Evolutionary conservation across 2,797 vertebrate species (phyloP).

Genomic region (Synanceia verrucosa): DNA sequence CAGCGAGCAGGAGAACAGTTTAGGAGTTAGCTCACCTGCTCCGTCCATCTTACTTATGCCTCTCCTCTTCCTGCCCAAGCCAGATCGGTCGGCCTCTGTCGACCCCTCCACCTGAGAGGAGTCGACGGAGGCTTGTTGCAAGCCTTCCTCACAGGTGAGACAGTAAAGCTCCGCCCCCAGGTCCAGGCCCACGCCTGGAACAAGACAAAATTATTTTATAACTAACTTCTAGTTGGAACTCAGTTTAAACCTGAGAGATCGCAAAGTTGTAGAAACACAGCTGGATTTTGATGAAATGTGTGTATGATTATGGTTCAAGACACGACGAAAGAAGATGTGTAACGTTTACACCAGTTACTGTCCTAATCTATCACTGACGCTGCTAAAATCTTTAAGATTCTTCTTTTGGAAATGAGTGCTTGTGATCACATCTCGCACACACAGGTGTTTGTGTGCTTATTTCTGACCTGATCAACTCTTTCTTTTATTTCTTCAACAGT

Average conservation of each 20-base stretch:
- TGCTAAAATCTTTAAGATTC: too few relatives aligned
- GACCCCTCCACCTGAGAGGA: conserved; percentile 27
- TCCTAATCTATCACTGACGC: too few relatives aligned
- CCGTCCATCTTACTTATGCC: background rate
- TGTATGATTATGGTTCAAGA: too few relatives aligned
- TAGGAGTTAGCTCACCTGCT: conserved; percentile 42
- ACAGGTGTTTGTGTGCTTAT: background rate
- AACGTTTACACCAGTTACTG: too few relatives aligned
- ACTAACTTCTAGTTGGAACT: too few relatives aligned
- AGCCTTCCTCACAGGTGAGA: conserved; percentile 73
- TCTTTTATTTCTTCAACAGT: background rate
- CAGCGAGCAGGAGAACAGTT: conserved; percentile 90
- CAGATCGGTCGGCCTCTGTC: background rate
- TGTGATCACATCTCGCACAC: background rate
- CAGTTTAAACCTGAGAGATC: background rate
- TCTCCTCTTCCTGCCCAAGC: conserved; percentile 15
- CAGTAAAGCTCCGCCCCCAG: conserved; percentile 77
- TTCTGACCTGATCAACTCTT: background rate
- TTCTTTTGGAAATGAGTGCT: background rate
- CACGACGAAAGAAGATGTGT: too few relatives aligned
- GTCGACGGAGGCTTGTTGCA: conserved; percentile 34
- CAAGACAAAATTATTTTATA: background rate
- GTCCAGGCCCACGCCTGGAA: conserved; percentile 79
- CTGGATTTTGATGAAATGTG: too few relatives aligned
- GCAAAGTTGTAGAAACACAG: background rate